These are phyloP conservation scores for Spilogale gracilis DNA, from an alignment of 2,113 vertebrate species.

Conservation along the genomic window DNA sequence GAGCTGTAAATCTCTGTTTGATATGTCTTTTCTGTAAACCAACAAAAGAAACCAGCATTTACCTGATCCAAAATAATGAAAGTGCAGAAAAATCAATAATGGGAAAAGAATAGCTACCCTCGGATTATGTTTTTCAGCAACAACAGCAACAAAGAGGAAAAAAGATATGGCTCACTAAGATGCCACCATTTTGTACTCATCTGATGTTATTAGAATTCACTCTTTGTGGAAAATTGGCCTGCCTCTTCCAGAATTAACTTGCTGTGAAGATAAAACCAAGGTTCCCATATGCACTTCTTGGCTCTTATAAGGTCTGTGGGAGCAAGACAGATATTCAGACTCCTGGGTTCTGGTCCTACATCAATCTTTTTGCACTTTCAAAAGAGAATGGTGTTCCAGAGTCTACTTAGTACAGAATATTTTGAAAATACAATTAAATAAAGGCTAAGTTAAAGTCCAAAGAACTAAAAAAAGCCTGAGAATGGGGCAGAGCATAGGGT, in stretches of 20 bases:
- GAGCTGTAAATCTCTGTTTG: conserved; percentile 69
- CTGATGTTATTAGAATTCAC: conserved; percentile 53
- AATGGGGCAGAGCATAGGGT: neutral
- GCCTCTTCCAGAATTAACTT: conserved; percentile 17
- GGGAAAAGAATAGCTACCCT: conserved; percentile 44
- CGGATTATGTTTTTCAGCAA: conserved; percentile 62
- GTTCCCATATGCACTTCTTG: neutral
- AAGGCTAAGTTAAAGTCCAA: neutral
- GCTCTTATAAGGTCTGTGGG: neutral
- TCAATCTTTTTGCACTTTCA: neutral
- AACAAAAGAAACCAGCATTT: conserved; percentile 67
- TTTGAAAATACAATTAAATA: neutral
- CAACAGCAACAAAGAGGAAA: conserved; percentile 37
- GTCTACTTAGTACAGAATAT: neutral
- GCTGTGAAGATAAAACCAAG: neutral
- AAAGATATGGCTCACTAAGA: conserved; percentile 1
- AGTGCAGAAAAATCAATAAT: conserved; percentile 73
- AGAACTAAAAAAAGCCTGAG: neutral
- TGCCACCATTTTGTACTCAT: neutral
- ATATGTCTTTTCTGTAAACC: conserved; percentile 65
- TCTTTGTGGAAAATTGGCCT: conserved; percentile 28
- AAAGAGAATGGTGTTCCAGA: neutral
- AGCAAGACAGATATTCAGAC: neutral
- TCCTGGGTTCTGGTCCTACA: neutral
- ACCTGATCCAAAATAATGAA: conserved; percentile 75